These are phyloP conservation scores for Hystrix cristata DNA, from an alignment of 2,113 vertebrate genomes.

Conservation along the genomic window DNA sequence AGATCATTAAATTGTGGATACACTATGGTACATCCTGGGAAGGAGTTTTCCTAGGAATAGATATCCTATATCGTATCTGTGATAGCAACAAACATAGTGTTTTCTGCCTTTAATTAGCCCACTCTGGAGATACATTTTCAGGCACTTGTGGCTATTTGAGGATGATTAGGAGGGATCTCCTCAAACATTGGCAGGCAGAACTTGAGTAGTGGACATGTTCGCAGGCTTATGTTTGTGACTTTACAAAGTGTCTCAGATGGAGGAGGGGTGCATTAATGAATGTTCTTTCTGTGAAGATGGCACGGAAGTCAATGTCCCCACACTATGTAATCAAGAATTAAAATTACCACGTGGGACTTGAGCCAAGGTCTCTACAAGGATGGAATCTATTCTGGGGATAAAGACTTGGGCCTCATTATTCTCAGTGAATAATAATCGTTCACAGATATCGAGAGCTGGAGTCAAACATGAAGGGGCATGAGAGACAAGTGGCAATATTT, in stretches of 20 bases:
- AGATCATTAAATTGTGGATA: neutral
- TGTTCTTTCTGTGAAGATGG: neutral
- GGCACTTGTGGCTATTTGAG: neutral
- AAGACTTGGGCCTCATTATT: neutral
- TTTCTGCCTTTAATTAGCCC: conserved; percentile 13
- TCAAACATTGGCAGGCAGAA: neutral
- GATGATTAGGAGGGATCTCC: neutral
- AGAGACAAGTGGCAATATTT: neutral
- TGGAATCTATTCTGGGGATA: neutral
- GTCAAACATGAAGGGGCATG: neutral
- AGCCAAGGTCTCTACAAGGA: neutral
- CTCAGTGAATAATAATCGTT: neutral
- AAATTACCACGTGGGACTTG: neutral
- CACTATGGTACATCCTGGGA: neutral
- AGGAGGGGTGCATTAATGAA: neutral
- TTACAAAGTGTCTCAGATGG: neutral
- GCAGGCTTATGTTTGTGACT: neutral
- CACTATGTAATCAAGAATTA: neutral
- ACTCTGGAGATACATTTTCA: neutral
- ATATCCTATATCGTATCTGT: neutral
- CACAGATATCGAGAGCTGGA: neutral
- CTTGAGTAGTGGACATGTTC: neutral
- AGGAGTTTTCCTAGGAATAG: neutral
- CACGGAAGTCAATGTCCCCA: neutral
- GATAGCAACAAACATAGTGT: neutral